Evolutionary conservation across 2,888 invertebrate species (phyloP), one percentile per base, ranked within the genome.

Genomic region (Leptopterna dolabrata): DNA sequence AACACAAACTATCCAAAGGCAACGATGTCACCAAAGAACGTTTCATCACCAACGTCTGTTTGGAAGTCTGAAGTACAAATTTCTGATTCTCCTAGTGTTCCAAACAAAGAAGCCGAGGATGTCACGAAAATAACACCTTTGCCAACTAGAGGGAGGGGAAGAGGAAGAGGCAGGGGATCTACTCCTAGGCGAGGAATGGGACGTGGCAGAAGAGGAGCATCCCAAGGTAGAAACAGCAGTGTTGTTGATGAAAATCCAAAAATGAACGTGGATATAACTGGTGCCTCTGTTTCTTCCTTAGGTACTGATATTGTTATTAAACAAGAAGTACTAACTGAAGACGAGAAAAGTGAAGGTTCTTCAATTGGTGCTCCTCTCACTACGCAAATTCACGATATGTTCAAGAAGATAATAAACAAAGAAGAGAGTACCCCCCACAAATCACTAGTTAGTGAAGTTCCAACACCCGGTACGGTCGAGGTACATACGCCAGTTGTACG

Each of bases 1-100:
- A 89, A 87, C 55, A 89, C 89, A 9, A 89, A 89, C 51, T 87
- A 88, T 71, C 89, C 90, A 2, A 89, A 89, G 82, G 89, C 89
- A 2, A 89, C 89, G 1, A 89, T 89, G 89, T 89, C 89, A 9
- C 89, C 89, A 24, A 89, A 89, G 81, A 87, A 36, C n/a, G 85
- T 51, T 47, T 47, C 82, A 14, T 88, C 88, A 29, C 88, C 89
- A 14, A 27, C 71, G 29, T 63, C 84, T 19, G 87, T 85, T n/a
- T 87, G 87, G 87, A 87, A 87, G 63, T 87, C 84, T 13, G 87
- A 87, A 73, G 82, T 86, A 3, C 86, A 76, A 16, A 78, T 70
- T 1, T 2, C 45, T 43, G 85, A 71, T 14, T 43, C 81, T 76
- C 63, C 63, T 24, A 24, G 0, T 24, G 63, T 63, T 1, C 47